Conservation (phyloP, 2,797 vertebrate genomes). For the Urophycis tenuis region DNA sequence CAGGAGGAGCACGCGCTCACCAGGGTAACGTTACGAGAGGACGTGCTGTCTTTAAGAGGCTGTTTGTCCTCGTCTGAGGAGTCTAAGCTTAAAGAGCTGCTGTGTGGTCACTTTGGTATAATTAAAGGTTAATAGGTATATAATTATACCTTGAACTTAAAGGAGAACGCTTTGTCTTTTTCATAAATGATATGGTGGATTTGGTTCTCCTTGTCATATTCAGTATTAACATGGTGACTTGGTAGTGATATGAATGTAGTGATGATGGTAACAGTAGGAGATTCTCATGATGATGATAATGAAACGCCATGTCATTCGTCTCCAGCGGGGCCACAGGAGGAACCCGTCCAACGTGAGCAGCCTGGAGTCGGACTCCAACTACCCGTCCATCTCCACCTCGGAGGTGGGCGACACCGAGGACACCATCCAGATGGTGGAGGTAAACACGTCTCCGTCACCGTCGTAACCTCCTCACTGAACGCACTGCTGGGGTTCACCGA, state of each 20-base stretch:
- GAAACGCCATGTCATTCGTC: slow-evolving; percentile 38
- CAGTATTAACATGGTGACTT: too few species aligned
- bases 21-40: slow-evolving; percentile 70
- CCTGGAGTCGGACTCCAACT: slow-evolving; percentile 89
- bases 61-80: too few species aligned
- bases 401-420: slow-evolving; percentile 89
- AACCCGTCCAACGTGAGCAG: slow-evolving; percentile 90
- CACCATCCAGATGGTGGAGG: slow-evolving; percentile 82
- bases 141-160: too few species aligned
- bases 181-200: too few species aligned
- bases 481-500: background rate
- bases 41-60: too few species aligned
- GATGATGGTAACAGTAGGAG: background rate
- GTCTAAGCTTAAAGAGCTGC: too few species aligned
- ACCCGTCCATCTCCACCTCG: slow-evolving; percentile 82
- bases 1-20: slow-evolving; percentile 75
- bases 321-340: slow-evolving; percentile 80
- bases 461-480: background rate
- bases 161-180: too few species aligned
- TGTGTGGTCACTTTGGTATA: too few species aligned
- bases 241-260: background rate
- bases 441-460: slow-evolving; percentile 45
- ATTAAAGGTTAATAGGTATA: too few species aligned
- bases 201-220: too few species aligned
- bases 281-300: too few species aligned